phyloP scores from a whole-genome alignment of 2,888 invertebrate genomes.

The Eutolmus rufibarbis region DNA sequence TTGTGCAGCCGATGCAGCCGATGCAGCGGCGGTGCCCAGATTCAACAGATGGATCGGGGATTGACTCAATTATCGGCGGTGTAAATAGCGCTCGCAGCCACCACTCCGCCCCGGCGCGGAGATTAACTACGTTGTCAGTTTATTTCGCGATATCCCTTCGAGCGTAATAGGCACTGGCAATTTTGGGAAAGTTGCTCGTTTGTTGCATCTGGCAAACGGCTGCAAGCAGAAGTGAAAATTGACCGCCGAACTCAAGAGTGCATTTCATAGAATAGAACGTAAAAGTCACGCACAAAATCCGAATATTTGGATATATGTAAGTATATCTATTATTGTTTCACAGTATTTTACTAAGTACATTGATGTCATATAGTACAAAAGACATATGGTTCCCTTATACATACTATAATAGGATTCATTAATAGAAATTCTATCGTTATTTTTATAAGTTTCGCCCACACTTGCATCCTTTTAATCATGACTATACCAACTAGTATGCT shows the following conservation, averaged over 20 bases:
- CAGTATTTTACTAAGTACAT: neutral
- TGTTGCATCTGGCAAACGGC: neutral
- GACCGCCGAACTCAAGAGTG: neutral
- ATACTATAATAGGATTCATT: too few species aligned
- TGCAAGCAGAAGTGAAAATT: neutral
- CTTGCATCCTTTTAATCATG: too few species aligned
- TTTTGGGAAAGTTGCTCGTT: neutral
- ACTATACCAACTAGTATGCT: too few species aligned
- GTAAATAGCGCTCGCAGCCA: neutral
- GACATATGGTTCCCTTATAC: too few species aligned
- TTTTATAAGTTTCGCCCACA: too few species aligned
- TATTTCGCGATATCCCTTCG: neutral
- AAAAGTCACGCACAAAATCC: neutral
- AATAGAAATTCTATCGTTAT: too few species aligned
- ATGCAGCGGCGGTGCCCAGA: neutral
- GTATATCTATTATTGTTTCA: neutral
- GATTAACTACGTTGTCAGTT: neutral
- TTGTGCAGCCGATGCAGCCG: neutral
- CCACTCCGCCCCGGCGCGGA: neutral
- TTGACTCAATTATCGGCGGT: conserved; percentile 27
- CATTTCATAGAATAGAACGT: neutral
- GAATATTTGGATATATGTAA: neutral
- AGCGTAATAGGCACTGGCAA: neutral
- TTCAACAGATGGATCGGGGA: conserved; percentile 27
- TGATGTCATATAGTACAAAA: too few species aligned